Conservation (phyloP, 2,113 vertebrate genomes). For the Dunckerocampus dactyliophorus region DNA sequence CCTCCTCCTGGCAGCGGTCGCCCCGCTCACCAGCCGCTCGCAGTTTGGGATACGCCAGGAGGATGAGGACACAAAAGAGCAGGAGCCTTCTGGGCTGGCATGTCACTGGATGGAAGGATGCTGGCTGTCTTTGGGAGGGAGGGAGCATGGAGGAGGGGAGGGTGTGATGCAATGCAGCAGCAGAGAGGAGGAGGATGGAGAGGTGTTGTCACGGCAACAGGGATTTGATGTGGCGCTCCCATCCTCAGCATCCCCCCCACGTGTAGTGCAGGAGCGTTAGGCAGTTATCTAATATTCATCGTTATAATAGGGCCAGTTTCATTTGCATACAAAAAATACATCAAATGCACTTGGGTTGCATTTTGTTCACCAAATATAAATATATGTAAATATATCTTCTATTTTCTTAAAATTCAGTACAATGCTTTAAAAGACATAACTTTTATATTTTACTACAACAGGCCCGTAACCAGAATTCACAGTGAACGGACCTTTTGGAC, state of each 20-base stretch:
- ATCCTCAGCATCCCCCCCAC: conserved; percentile 14
- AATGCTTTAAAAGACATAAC: too few relatives aligned
- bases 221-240: background rate
- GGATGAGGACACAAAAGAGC: too few relatives aligned
- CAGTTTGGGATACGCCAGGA: background rate
- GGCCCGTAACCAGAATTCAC: too few relatives aligned
- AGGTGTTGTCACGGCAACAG: conserved; percentile 51
- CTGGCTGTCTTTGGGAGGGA: conserved; percentile 29
- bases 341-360: too few relatives aligned
- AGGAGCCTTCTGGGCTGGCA: too few relatives aligned
- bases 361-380: too few relatives aligned
- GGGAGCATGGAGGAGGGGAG: conserved; percentile 19
- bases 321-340: background rate
- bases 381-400: too few relatives aligned
- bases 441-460: background rate
- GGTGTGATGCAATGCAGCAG: conserved; percentile 52
- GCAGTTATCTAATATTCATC: too few relatives aligned
- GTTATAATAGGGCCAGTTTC: too few relatives aligned
- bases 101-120: conserved; percentile 20
- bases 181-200: conserved; percentile 28
- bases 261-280: conserved; percentile 15
- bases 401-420: too few relatives aligned
- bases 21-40: background rate
- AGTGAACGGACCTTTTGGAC: too few relatives aligned
- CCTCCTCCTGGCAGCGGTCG: too few relatives aligned